Evolutionary conservation across 2,113 vertebrate genomes (phyloP).

Genomic region (Microcebus tavaratra): DNA sequence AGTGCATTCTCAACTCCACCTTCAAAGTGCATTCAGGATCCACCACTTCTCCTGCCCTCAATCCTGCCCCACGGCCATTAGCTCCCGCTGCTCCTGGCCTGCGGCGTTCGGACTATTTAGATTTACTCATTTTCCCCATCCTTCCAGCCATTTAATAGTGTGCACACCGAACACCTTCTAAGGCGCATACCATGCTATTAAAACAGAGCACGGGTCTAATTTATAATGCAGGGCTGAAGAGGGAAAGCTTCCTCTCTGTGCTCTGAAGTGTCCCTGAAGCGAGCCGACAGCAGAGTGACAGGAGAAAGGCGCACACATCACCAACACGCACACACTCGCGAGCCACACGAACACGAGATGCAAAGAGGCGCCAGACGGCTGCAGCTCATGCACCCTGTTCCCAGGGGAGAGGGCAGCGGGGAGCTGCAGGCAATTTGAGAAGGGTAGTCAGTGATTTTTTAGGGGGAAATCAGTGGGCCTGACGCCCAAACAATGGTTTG

Average conservation of each 20-base stretch:
- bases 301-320: background rate
- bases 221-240: background rate
- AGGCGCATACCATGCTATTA: background rate
- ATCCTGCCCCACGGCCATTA: accelerated
- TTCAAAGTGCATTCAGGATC: background rate
- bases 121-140: background rate
- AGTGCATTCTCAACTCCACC: background rate
- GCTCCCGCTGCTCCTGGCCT: background rate
- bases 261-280: background rate
- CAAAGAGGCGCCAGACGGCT: background rate
- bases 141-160: background rate
- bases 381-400: background rate
- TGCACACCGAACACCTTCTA: background rate
- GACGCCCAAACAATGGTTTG: background rate
- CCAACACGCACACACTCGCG: background rate
- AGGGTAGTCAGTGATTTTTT: background rate
- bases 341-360: background rate
- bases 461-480: background rate
- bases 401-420: background rate
- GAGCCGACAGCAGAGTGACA: background rate
- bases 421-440: background rate
- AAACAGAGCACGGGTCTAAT: background rate
- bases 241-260: background rate
- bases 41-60: background rate
- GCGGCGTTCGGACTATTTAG: background rate